Evolutionary conservation across 1,140 invertebrate species (phyloP), one percentile per base, ranked within the genome.

Genomic region (Leptinotarsa undecemlineata): DNA sequence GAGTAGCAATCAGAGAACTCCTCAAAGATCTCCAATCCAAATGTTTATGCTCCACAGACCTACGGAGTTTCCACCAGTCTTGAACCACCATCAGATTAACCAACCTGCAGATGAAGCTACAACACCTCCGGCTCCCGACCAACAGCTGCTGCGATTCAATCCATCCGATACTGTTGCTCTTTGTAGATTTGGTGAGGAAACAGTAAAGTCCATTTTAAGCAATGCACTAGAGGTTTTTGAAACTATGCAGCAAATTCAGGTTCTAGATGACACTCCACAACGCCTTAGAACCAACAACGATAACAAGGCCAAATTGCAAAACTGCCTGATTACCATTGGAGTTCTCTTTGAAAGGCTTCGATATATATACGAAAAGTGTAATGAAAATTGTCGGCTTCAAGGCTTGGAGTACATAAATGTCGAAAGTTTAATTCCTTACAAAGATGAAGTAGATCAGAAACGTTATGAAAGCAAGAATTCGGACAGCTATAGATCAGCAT

Each of bases 191-290:
- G 95, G 96, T 0, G 96, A 97, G 86, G 96, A 98, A 87, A 95
- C 93, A 72, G 95, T 98, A 1, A 95, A 97, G 85, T 96, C 98
- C 85, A 96, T 98, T 79, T 92, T 96, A 1, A 92, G 91, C 64
- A 91, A 95, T 84, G 95, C 94, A 11, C 90, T 94, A 80, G 96
- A 98, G 84, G 90, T 97, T 0, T 98, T 98, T 80, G 90, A 92
- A 81, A 91, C 91, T 3, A 86, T 98, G 6, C 96, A 94, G 88
- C 86, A 90, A 15, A 90, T 96, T 57, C 93, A 94, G 85, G 91
- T 90, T 20, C 91, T 91, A 20, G 94, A 91, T 82, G 93, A 92
- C 15, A 94, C 91, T 66, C 82, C 88, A 19, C 89, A 90, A 82
- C 90, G 91, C 17, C 85, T 90, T 21, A 91, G 86, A 78, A 83